Percentiles rank a stretch among this genome's conserved stretches.
These are phyloP conservation scores for Columba livia DNA, from an alignment of 2,113 vertebrate species.

Conservation along the genomic window DNA sequence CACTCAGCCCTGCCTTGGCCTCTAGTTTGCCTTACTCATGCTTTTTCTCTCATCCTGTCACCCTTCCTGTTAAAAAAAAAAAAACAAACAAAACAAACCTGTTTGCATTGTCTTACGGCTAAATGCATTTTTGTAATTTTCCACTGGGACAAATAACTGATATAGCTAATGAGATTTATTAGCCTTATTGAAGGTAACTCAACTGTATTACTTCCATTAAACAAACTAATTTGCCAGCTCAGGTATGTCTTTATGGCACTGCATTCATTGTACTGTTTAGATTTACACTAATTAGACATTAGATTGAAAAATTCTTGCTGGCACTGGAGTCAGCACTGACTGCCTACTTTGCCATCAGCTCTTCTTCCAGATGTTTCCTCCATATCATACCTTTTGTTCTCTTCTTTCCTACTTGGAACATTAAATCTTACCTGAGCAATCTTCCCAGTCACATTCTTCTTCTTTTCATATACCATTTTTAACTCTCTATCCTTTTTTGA, in stretches of 20 bases:
- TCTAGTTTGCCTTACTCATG: neutral
- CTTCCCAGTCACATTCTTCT: neutral
- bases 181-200: neutral
- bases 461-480: neutral
- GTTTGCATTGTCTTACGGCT: neutral
- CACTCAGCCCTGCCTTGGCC: neutral
- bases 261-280: neutral
- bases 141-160: neutral
- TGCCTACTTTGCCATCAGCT: neutral
- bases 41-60: neutral
- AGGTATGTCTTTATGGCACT: neutral
- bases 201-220: neutral
- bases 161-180: neutral
- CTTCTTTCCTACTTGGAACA: neutral
- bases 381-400: neutral
- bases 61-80: neutral
- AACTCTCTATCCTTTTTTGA: neutral
- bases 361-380: neutral
- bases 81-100: too few species aligned
- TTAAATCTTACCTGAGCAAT: neutral
- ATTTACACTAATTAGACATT: neutral
- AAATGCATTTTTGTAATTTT: neutral
- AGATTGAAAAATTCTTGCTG: neutral
- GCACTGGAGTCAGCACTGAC: neutral
- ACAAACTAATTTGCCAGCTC: conserved; percentile 6